phyloP scores from a whole-genome alignment of 2,888 invertebrate genomes.

The Epinotia brunnichana region DNA sequence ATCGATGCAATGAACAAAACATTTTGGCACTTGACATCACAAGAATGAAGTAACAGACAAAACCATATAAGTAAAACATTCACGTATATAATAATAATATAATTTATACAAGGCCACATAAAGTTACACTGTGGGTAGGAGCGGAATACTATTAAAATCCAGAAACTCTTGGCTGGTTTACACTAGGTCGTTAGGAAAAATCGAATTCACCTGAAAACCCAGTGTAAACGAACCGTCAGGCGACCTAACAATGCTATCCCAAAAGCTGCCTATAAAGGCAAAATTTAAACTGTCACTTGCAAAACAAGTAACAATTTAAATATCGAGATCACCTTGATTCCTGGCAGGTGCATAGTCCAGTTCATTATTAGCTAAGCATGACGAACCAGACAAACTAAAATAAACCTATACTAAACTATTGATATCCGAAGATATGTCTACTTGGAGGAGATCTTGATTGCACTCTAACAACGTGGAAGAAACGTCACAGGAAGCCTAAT shows the following conservation, averaged over 20 bases:
- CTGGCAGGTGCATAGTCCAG: background rate
- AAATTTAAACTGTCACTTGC: constrained; percentile 9
- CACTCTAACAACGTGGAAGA: constrained; percentile 35
- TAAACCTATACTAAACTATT: constrained; percentile 42
- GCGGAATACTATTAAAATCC: constrained; percentile 10
- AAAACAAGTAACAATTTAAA: constrained; percentile 3
- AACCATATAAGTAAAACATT: constrained; percentile 27
- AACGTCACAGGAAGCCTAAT: constrained; percentile 34
- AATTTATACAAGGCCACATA: constrained; percentile 39
- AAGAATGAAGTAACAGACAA: constrained; percentile 37
- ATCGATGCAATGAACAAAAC: constrained; percentile 36
- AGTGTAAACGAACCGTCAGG: background rate
- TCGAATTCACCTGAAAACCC: background rate
- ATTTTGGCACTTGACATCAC: constrained; percentile 43
- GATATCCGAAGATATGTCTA: constrained; percentile 45
- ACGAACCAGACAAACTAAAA: constrained; percentile 20
- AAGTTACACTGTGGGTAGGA: constrained; percentile 20
- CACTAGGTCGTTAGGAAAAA: background rate
- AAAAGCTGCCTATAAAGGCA: constrained; percentile 27
- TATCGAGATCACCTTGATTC: constrained; percentile 22
- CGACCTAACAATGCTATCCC: background rate
- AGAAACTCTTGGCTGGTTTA: background rate
- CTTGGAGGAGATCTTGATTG: constrained; percentile 39
- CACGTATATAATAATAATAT: constrained; percentile 30
- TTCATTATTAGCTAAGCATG: constrained; percentile 8